Evolutionary conservation across 2,113 vertebrate genomes (phyloP).

Genomic region (Orycteropus afer): DNA sequence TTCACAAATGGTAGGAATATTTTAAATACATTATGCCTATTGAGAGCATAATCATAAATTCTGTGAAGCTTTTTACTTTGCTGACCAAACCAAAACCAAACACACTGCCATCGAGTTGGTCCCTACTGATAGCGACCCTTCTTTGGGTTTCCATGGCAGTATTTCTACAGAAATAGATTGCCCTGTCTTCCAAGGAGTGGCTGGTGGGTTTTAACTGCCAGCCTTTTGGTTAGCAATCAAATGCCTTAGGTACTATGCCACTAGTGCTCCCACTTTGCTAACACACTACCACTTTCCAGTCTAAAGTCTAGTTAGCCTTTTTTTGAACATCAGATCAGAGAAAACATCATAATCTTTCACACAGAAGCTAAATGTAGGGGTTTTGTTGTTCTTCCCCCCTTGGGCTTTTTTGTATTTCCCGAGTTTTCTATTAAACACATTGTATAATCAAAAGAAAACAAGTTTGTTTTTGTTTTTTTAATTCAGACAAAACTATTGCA

Average conservation of each 20-base stretch:
- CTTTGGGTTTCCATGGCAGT: too few relatives aligned
- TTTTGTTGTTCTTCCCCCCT: neutral
- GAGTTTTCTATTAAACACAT: neutral
- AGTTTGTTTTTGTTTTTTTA: neutral
- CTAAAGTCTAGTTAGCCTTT: neutral
- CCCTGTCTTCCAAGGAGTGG: too few relatives aligned
- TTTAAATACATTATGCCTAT: neutral
- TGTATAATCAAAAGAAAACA: neutral
- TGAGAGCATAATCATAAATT: neutral
- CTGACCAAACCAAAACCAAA: too few relatives aligned
- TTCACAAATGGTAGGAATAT: neutral
- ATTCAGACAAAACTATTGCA: neutral
- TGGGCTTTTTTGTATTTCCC: neutral
- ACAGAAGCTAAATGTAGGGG: neutral
- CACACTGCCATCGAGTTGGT: too few relatives aligned
- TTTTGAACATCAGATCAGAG: neutral
- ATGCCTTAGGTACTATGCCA: too few relatives aligned
- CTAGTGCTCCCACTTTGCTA: neutral
- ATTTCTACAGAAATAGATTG: too few relatives aligned
- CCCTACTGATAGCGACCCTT: too few relatives aligned
- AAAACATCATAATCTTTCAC: neutral
- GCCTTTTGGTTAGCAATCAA: too few relatives aligned
- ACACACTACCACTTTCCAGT: neutral
- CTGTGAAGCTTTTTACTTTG: neutral
- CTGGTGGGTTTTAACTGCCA: too few relatives aligned